phyloP scores from a whole-genome alignment of 2,888 invertebrate species.

The Odontothrips loti region DNA sequence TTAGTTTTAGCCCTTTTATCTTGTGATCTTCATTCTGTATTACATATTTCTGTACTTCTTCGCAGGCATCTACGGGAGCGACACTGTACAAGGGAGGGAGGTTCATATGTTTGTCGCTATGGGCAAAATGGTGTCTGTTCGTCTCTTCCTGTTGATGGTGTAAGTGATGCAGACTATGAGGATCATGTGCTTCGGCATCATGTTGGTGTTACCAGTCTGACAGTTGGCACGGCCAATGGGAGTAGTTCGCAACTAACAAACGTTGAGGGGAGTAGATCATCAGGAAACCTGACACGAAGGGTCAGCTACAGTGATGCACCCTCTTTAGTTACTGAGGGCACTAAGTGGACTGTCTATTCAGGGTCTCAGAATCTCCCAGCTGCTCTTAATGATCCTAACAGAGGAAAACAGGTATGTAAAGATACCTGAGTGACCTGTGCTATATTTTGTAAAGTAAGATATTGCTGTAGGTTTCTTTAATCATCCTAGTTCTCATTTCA shows the following conservation, averaged over 20 bases:
- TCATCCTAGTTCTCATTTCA: no score
- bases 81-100: constrained; percentile 80
- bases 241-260: background rate
- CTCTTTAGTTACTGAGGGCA: background rate
- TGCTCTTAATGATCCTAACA: constrained; percentile 89
- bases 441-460: constrained; percentile 28
- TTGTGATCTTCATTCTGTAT: background rate
- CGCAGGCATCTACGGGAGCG: constrained; percentile 69
- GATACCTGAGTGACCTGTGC: background rate
- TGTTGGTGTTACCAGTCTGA: constrained; percentile 42
- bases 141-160: constrained; percentile 82
- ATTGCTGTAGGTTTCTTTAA: background rate
- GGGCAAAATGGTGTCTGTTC: constrained; percentile 82
- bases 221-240: background rate
- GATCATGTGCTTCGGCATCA: constrained; percentile 73
- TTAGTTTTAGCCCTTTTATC: background rate
- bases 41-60: background rate
- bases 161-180: constrained; percentile 82
- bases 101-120: constrained; percentile 81
- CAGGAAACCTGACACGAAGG: background rate
- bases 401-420: constrained; percentile 71
- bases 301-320: constrained; percentile 18
- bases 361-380: constrained; percentile 93
- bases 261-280: background rate
- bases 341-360: constrained; percentile 78